Evolutionary conservation across 2,797 vertebrate genomes (phyloP).

Genomic region (Ceryle rudis): DNA sequence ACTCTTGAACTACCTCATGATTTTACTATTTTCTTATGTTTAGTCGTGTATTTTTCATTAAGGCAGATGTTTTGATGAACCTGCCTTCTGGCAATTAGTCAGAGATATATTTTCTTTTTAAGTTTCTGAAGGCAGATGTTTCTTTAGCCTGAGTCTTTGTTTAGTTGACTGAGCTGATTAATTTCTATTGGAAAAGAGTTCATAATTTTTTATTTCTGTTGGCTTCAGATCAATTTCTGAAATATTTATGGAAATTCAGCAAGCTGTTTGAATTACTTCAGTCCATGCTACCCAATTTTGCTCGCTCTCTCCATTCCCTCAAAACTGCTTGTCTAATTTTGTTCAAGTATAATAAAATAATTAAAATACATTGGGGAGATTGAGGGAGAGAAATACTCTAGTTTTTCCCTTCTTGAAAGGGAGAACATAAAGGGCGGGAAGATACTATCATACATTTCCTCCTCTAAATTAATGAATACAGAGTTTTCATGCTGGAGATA

Average conservation of each 20-base stretch:
- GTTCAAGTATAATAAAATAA: neutral
- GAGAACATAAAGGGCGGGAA: neutral
- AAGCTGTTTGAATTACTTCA: neutral
- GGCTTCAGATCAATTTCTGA: neutral
- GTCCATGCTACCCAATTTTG: neutral
- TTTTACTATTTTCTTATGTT: neutral
- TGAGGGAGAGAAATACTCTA: neutral
- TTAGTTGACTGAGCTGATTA: neutral
- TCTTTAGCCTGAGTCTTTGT: neutral
- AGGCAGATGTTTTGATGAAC: neutral
- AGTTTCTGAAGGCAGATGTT: neutral
- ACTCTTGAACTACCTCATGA: neutral
- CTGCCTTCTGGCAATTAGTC: neutral
- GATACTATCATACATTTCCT: neutral
- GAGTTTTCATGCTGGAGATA: neutral
- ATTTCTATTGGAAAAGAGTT: slow-evolving; percentile 17
- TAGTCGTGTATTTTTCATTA: neutral
- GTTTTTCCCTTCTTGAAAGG: neutral
- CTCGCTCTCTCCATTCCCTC: neutral
- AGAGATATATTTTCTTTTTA: neutral
- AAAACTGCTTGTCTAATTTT: neutral
- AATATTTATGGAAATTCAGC: neutral
- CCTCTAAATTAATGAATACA: neutral
- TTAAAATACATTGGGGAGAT: neutral
- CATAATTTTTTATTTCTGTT: neutral